These are phyloP conservation scores for Etheostoma spectabile DNA, from an alignment of 2,113 vertebrate species.

Conservation along the genomic window DNA sequence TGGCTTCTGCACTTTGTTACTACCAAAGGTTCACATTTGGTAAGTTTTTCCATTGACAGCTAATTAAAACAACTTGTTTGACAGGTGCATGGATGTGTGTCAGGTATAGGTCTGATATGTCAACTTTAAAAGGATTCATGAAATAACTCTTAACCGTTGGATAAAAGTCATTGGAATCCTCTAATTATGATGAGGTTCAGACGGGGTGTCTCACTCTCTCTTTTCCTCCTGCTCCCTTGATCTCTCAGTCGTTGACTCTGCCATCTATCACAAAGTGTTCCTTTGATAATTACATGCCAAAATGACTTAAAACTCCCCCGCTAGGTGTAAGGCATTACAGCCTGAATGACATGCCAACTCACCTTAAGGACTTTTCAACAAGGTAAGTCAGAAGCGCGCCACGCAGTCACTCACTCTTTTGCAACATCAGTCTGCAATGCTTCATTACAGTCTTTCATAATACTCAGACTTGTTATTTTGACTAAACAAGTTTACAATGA, in stretches of 20 bases:
- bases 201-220: conserved; percentile 58
- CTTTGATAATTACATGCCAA: conserved; percentile 87
- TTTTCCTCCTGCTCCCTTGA: conserved; percentile 60
- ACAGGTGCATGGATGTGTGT: conserved; percentile 64
- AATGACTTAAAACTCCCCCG: conserved; percentile 82
- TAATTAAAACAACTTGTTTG: conserved; percentile 73
- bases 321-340: conserved; percentile 69
- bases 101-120: conserved; percentile 61
- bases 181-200: conserved; percentile 76
- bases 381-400: conserved; percentile 65
- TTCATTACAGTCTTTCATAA: conserved; percentile 83
- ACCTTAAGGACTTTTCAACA: conserved; percentile 81
- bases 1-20: conserved; percentile 46
- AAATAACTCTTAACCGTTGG: conserved; percentile 46
- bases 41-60: conserved; percentile 55
- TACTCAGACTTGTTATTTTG: conserved; percentile 75
- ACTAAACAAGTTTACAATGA: conserved; percentile 77
- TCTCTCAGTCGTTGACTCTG: conserved; percentile 64
- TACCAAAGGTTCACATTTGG: conserved; percentile 57
- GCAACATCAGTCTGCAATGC: conserved; percentile 62
- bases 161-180: conserved; percentile 75
- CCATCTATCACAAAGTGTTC: conserved; percentile 81
- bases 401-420: conserved; percentile 62
- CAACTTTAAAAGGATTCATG: conserved; percentile 48
- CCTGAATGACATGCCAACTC: conserved; percentile 80